phyloP scores from a whole-genome alignment of 1,140 invertebrate species.

The Sitophilus oryzae region DNA sequence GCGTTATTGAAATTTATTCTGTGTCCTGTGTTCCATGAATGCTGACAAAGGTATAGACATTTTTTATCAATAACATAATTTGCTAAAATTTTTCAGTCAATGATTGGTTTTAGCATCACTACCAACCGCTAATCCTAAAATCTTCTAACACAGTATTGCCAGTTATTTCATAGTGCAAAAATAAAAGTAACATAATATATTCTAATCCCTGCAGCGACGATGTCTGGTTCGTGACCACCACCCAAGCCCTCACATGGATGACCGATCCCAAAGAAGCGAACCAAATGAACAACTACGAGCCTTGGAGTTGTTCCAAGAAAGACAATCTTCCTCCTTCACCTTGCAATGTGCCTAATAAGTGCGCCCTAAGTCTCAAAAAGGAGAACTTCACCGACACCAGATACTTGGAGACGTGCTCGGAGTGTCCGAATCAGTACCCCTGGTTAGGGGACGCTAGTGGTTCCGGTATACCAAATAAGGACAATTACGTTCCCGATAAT shows the following conservation, averaged over 20 bases:
- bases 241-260: conserved; percentile 85
- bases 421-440: conserved; percentile 81
- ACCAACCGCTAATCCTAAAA: too few relatives aligned
- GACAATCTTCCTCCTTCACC: conserved; percentile 61
- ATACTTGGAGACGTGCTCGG: conserved; percentile 81
- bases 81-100: too few relatives aligned
- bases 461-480: conserved; percentile 67
- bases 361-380: conserved; percentile 73
- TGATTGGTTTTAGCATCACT: too few relatives aligned
- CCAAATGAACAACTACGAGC: conserved; percentile 64
- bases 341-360: conserved; percentile 79
- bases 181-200: conserved; percentile 13
- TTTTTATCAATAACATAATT: too few relatives aligned
- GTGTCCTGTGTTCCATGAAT: too few relatives aligned
- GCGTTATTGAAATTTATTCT: too few relatives aligned
- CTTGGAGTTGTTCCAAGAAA: conserved; percentile 74
- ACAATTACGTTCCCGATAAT: conserved; percentile 76
- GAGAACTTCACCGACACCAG: conserved; percentile 73
- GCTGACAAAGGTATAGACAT: too few relatives aligned
- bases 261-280: conserved; percentile 74
- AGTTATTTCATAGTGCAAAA: conserved; percentile 11
- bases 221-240: conserved; percentile 86
- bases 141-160: too few relatives aligned
- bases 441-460: conserved; percentile 82
- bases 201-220: conserved; percentile 57